Conservation (phyloP, 1,140 invertebrate genomes). For the Cherax quadricarinatus region DNA sequence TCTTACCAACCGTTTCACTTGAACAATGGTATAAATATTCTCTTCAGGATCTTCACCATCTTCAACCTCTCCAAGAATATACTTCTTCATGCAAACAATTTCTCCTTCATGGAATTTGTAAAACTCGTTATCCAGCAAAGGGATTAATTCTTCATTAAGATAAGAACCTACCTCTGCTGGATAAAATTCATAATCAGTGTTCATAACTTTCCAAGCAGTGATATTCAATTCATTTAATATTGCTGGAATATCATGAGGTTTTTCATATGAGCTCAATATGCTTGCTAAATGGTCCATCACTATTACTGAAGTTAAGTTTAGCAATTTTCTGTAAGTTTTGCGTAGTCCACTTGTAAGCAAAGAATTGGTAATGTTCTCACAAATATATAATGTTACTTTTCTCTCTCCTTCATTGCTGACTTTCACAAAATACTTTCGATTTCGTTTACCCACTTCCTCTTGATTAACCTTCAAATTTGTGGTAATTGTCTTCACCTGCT, state of each 20-base stretch:
- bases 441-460: neutral
- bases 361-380: neutral
- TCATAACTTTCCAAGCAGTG: neutral
- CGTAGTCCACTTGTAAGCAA: neutral
- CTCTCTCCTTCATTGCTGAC: neutral
- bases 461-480: neutral
- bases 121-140: slow-evolving; percentile 42
- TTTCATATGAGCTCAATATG: neutral
- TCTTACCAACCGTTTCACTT: slow-evolving; percentile 19
- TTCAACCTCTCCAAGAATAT: slow-evolving; percentile 2
- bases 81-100: slow-evolving; percentile 54
- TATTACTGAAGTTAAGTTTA: neutral
- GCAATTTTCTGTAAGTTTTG: neutral
- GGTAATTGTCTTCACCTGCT: neutral
- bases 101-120: slow-evolving; percentile 19
- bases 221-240: slow-evolving; percentile 1
- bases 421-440: neutral
- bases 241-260: slow-evolving; percentile 4
- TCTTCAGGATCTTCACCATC: neutral
- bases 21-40: slow-evolving; percentile 39
- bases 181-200: neutral
- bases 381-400: slow-evolving; percentile 4
- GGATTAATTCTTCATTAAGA: neutral
- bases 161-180: slow-evolving; percentile 22
- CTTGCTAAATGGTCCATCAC: neutral